phyloP scores from a whole-genome alignment of 1,140 invertebrate genomes.

The Homalodisca vitripennis region DNA sequence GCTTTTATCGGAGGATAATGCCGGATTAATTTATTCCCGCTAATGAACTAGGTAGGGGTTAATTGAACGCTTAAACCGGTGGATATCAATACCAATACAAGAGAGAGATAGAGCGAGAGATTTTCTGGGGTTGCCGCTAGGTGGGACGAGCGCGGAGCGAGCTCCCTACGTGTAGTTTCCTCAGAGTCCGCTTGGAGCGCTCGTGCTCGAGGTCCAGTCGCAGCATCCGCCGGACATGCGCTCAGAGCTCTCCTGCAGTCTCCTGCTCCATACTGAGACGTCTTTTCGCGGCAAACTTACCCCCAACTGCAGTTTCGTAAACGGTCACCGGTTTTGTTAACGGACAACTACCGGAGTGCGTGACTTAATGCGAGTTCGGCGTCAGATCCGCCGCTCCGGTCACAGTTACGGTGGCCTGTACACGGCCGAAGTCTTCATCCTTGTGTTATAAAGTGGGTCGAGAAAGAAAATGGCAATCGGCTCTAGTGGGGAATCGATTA shows the following conservation, averaged over 20 bases:
- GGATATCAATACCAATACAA: too few species aligned
- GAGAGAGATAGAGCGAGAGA: too few species aligned
- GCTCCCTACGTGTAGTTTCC: too few species aligned
- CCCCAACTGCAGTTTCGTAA: background rate
- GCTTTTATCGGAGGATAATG: background rate
- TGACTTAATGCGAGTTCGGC: background rate
- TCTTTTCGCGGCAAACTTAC: slow-evolving; percentile 10
- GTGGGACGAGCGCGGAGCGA: background rate
- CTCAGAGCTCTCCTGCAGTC: background rate
- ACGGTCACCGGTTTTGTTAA: background rate
- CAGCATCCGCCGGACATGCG: background rate
- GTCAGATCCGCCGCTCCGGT: too few species aligned
- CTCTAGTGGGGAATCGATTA: background rate
- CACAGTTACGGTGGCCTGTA: too few species aligned
- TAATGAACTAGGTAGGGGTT: background rate
- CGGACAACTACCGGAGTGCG: background rate
- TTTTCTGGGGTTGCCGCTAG: background rate
- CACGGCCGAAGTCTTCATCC: background rate
- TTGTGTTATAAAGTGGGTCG: background rate
- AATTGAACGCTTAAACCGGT: background rate
- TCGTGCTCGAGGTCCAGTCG: background rate
- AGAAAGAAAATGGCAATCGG: background rate
- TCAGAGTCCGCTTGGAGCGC: too few species aligned
- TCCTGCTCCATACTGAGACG: background rate
- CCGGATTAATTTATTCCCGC: slow-evolving; percentile 6